Percentiles rank a stretch among this genome's conserved stretches.
Evolutionary conservation across 2,113 vertebrate species (phyloP).

Genomic region (Hoplias malabaricus): DNA sequence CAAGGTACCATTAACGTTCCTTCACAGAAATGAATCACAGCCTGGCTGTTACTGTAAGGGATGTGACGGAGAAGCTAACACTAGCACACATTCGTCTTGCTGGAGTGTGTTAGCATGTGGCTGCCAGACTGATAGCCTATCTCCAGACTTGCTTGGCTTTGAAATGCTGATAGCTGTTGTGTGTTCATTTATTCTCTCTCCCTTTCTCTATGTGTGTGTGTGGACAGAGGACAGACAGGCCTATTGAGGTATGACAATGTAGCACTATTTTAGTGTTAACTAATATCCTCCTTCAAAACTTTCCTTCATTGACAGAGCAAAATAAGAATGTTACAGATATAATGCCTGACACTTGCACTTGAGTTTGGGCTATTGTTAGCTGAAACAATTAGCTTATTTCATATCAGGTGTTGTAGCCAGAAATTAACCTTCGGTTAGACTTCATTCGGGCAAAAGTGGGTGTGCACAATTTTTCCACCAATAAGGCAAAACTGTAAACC

Average conservation of each 20-base stretch:
- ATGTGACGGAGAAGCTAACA: slow-evolving; percentile 12
- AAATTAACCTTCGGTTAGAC: too few relatives aligned
- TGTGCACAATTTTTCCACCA: too few relatives aligned
- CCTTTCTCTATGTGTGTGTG: not conserved
- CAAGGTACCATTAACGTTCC: slow-evolving; percentile 35
- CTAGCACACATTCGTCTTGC: slow-evolving; percentile 36
- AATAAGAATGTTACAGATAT: too few relatives aligned
- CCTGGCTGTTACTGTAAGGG: slow-evolving; percentile 34
- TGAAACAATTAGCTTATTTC: too few relatives aligned
- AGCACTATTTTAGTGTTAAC: not conserved
- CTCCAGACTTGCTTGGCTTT: slow-evolving; percentile 26
- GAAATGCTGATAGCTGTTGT: slow-evolving; percentile 2
- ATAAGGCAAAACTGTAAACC: too few relatives aligned
- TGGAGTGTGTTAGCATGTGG: slow-evolving; percentile 36
- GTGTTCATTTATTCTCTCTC: slow-evolving; percentile 14
- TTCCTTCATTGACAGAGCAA: too few relatives aligned
- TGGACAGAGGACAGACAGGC: not conserved
- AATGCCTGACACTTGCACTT: too few relatives aligned
- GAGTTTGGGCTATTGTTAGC: too few relatives aligned
- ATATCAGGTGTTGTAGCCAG: too few relatives aligned
- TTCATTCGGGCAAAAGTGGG: too few relatives aligned
- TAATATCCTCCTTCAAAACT: too few relatives aligned
- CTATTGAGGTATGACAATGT: not conserved
- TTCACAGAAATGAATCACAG: slow-evolving; percentile 28
- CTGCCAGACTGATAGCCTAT: slow-evolving; percentile 43